These are phyloP conservation scores for Actinia tenebrosa DNA, from an alignment of 64 coral and sea anemone genomes.

Conservation along the genomic window DNA sequence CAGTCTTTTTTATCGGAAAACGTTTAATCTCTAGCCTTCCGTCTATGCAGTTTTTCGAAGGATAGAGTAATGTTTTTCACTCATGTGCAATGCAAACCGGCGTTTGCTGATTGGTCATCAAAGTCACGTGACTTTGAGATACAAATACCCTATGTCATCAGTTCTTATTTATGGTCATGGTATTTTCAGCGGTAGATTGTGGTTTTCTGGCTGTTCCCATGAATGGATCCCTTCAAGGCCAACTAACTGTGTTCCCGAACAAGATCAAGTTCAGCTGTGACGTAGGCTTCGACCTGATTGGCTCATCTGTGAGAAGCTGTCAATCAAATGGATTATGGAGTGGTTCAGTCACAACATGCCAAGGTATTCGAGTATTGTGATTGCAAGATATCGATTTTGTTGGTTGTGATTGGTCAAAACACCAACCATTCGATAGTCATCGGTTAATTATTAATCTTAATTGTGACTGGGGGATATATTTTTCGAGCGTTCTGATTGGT, in stretches of 20 bases:
- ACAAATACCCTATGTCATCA: neutral
- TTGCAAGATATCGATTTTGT: neutral
- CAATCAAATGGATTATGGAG: slow-evolving; percentile 26
- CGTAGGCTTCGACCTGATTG: slow-evolving; percentile 25
- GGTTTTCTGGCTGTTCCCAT: slow-evolving; percentile 27
- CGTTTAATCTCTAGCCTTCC: too few species aligned
- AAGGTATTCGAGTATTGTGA: neutral
- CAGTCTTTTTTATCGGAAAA: too few species aligned
- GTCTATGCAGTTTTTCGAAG: too few species aligned
- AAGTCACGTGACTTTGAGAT: neutral
- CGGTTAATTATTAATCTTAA: neutral
- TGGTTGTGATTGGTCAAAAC: neutral
- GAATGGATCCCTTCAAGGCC: slow-evolving; percentile 35
- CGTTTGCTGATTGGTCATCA: neutral
- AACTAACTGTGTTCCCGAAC: slow-evolving; percentile 37
- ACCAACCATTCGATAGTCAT: neutral
- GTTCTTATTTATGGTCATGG: neutral
- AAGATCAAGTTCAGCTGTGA: slow-evolving; percentile 7
- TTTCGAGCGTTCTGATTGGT: neutral
- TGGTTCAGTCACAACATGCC: slow-evolving; percentile 3
- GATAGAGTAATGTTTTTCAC: too few species aligned
- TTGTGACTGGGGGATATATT: neutral
- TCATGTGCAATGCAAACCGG: too few species aligned
- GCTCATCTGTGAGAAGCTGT: slow-evolving; percentile 18
- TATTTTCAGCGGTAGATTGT: slow-evolving; percentile 42